A percentile compares a stretch with the other conserved stretches of the same genome.
phyloP scores from a whole-genome alignment of 2,888 invertebrate species.

The Mimachlamys varia region DNA sequence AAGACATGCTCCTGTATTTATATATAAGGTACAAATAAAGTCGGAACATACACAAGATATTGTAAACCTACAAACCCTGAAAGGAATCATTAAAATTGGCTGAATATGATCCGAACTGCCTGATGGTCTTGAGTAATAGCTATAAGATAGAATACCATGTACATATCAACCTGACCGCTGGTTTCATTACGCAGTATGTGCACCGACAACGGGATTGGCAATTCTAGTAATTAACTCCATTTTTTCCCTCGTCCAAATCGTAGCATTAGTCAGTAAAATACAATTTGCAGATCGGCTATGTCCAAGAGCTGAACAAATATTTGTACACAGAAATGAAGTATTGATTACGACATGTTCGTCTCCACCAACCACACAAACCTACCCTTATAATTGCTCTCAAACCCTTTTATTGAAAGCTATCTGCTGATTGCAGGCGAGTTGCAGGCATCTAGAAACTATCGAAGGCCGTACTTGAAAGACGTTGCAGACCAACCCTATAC shows the following conservation, averaged over 20 bases:
- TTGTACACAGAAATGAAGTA: conserved; percentile 13
- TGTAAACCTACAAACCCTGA: background rate
- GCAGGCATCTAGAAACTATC: background rate
- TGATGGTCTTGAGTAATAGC: background rate
- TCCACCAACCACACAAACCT: background rate
- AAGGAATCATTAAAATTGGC: background rate
- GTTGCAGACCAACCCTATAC: background rate
- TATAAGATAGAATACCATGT: background rate
- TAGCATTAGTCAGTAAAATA: conserved; percentile 8
- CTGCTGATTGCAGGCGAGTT: conserved; percentile 21
- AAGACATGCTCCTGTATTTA: background rate
- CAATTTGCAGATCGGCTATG: conserved; percentile 27
- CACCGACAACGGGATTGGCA: background rate
- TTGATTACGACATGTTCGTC: conserved; percentile 33
- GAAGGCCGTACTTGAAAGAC: conserved; percentile 13
- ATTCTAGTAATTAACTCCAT: background rate
- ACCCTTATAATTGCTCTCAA: background rate
- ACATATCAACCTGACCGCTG: background rate
- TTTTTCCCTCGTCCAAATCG: conserved; percentile 3
- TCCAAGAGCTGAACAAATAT: conserved; percentile 28
- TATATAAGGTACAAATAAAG: background rate
- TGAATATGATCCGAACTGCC: background rate
- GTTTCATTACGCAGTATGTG: background rate
- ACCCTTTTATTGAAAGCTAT: conserved; percentile 28
- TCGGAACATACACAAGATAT: background rate